These are phyloP conservation scores for Pterocles orientalis DNA, from an alignment of 2,113 vertebrate species.

Conservation along the genomic window DNA sequence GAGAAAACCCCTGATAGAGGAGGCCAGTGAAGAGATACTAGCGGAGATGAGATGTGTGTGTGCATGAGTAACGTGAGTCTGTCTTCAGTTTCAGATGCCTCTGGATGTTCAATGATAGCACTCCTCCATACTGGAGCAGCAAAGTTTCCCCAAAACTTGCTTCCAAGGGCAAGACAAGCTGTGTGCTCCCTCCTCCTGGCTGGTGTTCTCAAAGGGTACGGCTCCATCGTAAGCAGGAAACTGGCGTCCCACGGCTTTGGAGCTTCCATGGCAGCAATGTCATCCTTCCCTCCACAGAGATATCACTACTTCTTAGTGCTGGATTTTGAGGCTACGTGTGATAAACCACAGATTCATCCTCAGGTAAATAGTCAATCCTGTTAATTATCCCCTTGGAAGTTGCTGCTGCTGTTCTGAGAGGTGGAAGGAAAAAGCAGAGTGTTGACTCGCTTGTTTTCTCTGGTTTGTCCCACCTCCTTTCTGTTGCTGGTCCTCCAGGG, in stretches of 20 bases:
- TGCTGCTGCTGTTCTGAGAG: constrained; percentile 24
- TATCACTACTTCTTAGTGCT: constrained; percentile 89
- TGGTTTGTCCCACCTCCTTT: not conserved
- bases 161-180: constrained; percentile 78
- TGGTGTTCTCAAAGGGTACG: constrained; percentile 75
- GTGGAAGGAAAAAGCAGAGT: not conserved
- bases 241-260: constrained; percentile 85
- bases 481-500: not conserved
- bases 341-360: constrained; percentile 86
- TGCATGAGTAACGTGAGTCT: constrained; percentile 65
- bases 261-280: constrained; percentile 85
- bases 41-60: not conserved
- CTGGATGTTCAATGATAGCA: constrained; percentile 84
- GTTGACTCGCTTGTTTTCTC: not conserved
- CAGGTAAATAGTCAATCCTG: constrained; percentile 77
- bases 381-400: not conserved
- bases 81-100: constrained; percentile 82
- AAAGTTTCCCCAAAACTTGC: constrained; percentile 76
- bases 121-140: constrained; percentile 78
- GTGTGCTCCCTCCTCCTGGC: constrained; percentile 51
- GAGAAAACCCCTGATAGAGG: not conserved
- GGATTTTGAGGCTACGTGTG: constrained; percentile 87
- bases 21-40: not conserved
- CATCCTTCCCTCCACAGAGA: constrained; percentile 84
- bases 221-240: constrained; percentile 81